Conservation (phyloP, 2,797 vertebrate genomes). For the Vultur gryphus region DNA sequence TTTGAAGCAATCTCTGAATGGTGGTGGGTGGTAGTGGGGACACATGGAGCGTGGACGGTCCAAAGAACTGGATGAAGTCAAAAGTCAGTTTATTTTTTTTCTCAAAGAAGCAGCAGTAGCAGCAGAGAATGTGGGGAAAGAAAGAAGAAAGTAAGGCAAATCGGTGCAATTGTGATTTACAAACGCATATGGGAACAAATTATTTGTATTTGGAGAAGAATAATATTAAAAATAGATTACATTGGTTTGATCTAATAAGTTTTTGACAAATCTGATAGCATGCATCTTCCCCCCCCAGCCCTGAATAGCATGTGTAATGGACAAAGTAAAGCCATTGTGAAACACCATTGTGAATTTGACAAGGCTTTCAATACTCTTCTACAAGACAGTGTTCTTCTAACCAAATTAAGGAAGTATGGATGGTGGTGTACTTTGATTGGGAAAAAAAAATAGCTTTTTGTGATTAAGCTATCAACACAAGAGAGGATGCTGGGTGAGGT, state of each 20-base stretch:
- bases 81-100: not conserved
- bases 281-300: no score
- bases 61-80: not conserved
- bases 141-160: not conserved
- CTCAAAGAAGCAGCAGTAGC: not conserved
- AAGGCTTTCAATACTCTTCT: not conserved
- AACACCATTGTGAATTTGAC: not conserved
- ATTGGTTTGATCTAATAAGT: not conserved
- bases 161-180: not conserved
- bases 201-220: not conserved
- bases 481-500: not conserved
- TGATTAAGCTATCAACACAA: not conserved
- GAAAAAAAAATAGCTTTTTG: not conserved
- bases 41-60: accelerated
- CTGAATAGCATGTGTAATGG: not conserved
- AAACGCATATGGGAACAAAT: not conserved
- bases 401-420: not conserved
- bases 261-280: not conserved
- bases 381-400: not conserved
- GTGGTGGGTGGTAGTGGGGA: not conserved
- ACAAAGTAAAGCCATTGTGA: not conserved
- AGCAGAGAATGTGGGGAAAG: not conserved
- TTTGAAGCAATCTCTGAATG: not conserved
- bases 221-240: not conserved
- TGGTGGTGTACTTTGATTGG: not conserved